phyloP scores from a whole-genome alignment of 2,888 invertebrate genomes.

The Cosmopolites sordidus region DNA sequence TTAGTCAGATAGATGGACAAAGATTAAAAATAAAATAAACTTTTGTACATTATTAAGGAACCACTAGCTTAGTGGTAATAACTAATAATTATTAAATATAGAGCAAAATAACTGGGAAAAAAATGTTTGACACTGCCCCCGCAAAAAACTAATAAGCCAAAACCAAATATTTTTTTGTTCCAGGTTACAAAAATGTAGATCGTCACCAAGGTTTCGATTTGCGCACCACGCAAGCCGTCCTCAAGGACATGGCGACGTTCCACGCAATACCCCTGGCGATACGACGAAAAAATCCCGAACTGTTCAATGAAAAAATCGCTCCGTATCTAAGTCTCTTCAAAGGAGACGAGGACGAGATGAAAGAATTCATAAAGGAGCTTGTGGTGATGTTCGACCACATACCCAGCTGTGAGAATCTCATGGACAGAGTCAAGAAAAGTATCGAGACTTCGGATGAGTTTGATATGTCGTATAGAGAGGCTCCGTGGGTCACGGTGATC shows the following conservation, averaged over 20 bases:
- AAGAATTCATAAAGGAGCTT: neutral
- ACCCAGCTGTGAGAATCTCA: neutral
- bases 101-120: no score
- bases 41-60: no score
- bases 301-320: constrained; percentile 40
- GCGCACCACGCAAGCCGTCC: constrained; percentile 45
- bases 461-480: constrained; percentile 24
- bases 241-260: constrained; percentile 51
- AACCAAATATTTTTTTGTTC: no score
- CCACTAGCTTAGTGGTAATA: no score
- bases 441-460: constrained; percentile 9
- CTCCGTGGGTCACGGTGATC: constrained; percentile 51
- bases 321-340: constrained; percentile 28
- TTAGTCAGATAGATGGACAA: no score
- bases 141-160: no score
- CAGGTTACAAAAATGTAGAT: constrained; percentile 46
- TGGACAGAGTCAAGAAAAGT: neutral
- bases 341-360: neutral
- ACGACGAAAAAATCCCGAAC: constrained; percentile 45
- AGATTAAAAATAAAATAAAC: no score
- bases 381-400: neutral
- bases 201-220: constrained; percentile 49
- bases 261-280: constrained; percentile 54
- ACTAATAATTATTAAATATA: no score
- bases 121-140: no score